phyloP scores from a whole-genome alignment of 2,113 vertebrate species.

The Scopus umbretta region DNA sequence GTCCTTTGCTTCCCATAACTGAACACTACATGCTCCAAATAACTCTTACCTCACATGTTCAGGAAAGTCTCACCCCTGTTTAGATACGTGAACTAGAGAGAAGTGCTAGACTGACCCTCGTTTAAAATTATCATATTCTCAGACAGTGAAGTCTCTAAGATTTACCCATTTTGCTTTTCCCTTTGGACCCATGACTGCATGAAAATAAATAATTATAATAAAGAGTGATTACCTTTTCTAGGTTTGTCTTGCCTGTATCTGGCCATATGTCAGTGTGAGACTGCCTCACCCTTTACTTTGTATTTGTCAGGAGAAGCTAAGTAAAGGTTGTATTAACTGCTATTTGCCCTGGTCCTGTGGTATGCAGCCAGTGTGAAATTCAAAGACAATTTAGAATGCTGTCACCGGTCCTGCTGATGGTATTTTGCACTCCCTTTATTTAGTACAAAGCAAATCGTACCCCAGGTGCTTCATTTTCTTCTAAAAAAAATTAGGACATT shows the following conservation, averaged over 20 bases:
- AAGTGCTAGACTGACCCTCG: neutral
- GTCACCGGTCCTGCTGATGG: neutral
- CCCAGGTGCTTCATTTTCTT: neutral
- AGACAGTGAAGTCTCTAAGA: neutral
- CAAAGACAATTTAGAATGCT: neutral
- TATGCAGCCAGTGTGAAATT: neutral
- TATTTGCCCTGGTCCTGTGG: neutral
- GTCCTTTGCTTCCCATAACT: neutral
- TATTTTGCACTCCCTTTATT: conserved; percentile 12
- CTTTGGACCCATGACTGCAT: neutral
- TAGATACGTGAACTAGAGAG: neutral
- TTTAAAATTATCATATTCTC: neutral
- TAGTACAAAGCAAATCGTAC: neutral
- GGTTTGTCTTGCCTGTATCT: neutral
- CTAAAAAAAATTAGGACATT: neutral
- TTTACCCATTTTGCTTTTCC: neutral
- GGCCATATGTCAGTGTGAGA: neutral
- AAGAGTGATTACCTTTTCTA: neutral
- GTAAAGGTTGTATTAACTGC: conserved; percentile 31
- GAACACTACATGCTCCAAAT: neutral
- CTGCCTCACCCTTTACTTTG: neutral
- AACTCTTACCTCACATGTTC: neutral
- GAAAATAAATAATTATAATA: neutral
- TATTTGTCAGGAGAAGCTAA: conserved; percentile 24
- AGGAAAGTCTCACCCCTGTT: neutral